A percentile compares a stretch with the other conserved stretches of the same genome.
Evolutionary conservation across 2,888 invertebrate genomes (phyloP).

Genomic region (Theretra japonica): DNA sequence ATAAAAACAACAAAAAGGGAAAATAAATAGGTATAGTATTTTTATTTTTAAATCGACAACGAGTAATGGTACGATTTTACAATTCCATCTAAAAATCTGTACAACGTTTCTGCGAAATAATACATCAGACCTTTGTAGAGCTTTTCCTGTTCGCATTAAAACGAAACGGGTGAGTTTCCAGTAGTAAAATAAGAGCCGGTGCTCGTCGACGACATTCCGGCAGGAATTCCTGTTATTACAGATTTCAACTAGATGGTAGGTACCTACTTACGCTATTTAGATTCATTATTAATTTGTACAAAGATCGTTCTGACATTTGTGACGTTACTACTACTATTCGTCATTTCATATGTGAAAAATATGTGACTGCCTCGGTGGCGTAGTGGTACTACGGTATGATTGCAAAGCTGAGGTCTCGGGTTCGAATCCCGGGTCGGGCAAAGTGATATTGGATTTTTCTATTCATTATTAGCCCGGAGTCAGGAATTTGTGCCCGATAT

Average conservation of each 20-base stretch:
- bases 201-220: not conserved
- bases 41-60: not conserved
- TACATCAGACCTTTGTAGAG: not conserved
- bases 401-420: no score
- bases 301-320: no score
- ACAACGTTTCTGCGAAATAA: not conserved
- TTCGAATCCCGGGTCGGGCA: no score
- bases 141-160: not conserved
- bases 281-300: no score
- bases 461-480: no score
- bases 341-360: no score
- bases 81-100: slow-evolving; percentile 1
- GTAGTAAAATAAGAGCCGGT: slow-evolving; percentile 6
- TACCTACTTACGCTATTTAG: not conserved
- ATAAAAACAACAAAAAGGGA: no score
- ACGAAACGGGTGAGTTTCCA: slow-evolving; percentile 5
- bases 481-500: no score
- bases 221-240: not conserved
- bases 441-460: no score
- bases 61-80: not conserved
- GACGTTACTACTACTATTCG: no score
- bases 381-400: no score
- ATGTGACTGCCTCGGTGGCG: no score
- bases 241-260: not conserved
- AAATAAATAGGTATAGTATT: not conserved